Percentiles rank a stretch among this genome's conserved stretches.
Evolutionary conservation across 1,140 invertebrate genomes (phyloP).

Genomic region (Musca domestica): DNA sequence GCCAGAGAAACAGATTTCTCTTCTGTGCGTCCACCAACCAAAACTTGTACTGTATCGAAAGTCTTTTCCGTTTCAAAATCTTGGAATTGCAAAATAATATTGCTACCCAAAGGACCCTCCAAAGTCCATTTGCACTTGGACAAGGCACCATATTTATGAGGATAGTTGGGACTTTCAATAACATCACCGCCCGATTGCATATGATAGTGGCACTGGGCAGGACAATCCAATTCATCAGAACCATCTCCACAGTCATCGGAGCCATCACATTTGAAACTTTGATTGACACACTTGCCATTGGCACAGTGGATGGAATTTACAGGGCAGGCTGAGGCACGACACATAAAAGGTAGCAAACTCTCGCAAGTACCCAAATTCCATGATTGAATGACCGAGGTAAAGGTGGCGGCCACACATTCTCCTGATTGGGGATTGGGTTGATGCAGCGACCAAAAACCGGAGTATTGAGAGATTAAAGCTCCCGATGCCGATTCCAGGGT

Average conservation of each 20-base stretch:
- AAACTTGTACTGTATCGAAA: constrained; percentile 92
- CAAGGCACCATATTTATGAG: constrained; percentile 85
- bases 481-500: constrained; percentile 91
- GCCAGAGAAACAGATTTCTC: constrained; percentile 90
- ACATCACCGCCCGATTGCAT: constrained; percentile 93
- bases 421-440: constrained; percentile 84
- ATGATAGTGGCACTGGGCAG: constrained; percentile 84
- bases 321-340: constrained; percentile 86
- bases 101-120: constrained; percentile 92
- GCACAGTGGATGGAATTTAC: constrained; percentile 87
- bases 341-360: constrained; percentile 90
- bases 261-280: constrained; percentile 86
- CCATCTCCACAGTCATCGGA: constrained; percentile 90
- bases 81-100: constrained; percentile 90
- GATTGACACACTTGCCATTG: constrained; percentile 87
- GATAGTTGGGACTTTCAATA: constrained; percentile 91
- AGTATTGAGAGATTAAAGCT: constrained; percentile 87
- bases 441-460: constrained; percentile 82
- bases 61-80: constrained; percentile 96
- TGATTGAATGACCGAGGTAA: constrained; percentile 76
- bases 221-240: constrained; percentile 89
- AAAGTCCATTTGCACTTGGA: constrained; percentile 96
- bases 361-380: constrained; percentile 94
- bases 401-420: constrained; percentile 81
- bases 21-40: constrained; percentile 92